These are phyloP conservation scores for Ovis aries DNA, from an alignment of 2,113 vertebrate genomes.

Conservation along the genomic window DNA sequence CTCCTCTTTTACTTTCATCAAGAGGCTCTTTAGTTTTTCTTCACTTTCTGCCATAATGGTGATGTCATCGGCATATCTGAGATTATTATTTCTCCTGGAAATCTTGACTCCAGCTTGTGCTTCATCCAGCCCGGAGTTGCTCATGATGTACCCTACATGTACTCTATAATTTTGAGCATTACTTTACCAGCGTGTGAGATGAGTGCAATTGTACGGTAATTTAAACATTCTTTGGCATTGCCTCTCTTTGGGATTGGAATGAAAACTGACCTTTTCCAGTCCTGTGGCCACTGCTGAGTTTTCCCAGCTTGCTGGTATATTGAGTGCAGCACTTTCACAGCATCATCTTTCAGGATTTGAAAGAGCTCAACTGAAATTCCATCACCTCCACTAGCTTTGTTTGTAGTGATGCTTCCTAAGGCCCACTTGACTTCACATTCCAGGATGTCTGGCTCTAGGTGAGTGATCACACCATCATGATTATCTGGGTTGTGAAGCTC, in stretches of 20 bases:
- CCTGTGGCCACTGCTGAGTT: not conserved
- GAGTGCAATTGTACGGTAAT: not conserved
- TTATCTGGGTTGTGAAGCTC: not conserved
- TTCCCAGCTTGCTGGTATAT: not conserved
- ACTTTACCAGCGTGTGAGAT: not conserved
- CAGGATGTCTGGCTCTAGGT: not conserved
- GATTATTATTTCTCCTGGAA: not conserved
- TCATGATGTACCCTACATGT: not conserved
- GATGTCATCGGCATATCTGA: not conserved
- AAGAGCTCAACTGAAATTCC: not conserved
- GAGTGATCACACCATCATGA: not conserved
- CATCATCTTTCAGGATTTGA: not conserved
- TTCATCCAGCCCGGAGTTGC: not conserved
- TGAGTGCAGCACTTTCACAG: not conserved
- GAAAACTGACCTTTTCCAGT: not conserved
- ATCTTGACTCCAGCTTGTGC: not conserved
- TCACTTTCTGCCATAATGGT: not conserved
- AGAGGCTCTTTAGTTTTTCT: not conserved
- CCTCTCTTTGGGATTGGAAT: not conserved
- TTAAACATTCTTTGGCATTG: not conserved
- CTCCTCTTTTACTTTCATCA: not conserved
- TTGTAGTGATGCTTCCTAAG: not conserved
- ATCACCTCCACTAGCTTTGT: not conserved
- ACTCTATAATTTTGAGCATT: not conserved
- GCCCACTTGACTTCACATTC: not conserved